Base-by-base conservation (phyloP, 2,797 vertebrate genomes). In the Rhynchonycteris naso region DNA sequence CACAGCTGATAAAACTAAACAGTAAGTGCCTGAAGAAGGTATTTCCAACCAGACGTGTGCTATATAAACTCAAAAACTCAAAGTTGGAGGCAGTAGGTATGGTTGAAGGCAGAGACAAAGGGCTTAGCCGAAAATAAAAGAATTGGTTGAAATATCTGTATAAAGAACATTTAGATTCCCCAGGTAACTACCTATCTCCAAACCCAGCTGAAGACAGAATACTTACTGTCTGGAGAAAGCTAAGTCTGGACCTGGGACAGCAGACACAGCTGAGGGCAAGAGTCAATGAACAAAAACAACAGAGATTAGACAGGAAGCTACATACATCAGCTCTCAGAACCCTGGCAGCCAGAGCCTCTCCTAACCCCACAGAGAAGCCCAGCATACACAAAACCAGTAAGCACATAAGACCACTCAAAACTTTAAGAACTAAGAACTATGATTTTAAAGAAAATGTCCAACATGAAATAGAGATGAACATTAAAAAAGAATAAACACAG, bases 391-490 rank as follows among this genome's bases (percentile, higher is more conserved):
- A 82, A 47, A 54, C 26, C 61, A 43, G 50, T 11, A 59, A 63
- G 63, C 54, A 78, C 30, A 65, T 5, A n/a, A 43, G 63, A 47
- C 47, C 93, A 75, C 33, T 85, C 72, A 65, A 72, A n/a, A n/a
- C 12, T 24, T 75, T 21, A 78, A 92, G n/a, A 79, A 78, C 47
- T 63, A 66, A 72, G 84, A 75, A 61, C 21, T 63, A 38, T 10
- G n/a, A 43, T 85, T 89, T 43, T 38, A 47, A 84, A 88, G 63
- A 72, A 79, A 78, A 84, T 9, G 15, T 78, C 88, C 78, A 88
- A 71, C 18, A 59, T 22, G 50, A 63, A 15, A 59, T 13, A 58
- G 21, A 76, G n/a, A 43, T 26, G 24, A 90, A 74, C 30, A 35
- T 13, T 78, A 91, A 59, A 56, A 54, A 80, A 52, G 68, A 90